Conservation (phyloP, 2,113 vertebrate species). For the Macrotis lagotis region DNA sequence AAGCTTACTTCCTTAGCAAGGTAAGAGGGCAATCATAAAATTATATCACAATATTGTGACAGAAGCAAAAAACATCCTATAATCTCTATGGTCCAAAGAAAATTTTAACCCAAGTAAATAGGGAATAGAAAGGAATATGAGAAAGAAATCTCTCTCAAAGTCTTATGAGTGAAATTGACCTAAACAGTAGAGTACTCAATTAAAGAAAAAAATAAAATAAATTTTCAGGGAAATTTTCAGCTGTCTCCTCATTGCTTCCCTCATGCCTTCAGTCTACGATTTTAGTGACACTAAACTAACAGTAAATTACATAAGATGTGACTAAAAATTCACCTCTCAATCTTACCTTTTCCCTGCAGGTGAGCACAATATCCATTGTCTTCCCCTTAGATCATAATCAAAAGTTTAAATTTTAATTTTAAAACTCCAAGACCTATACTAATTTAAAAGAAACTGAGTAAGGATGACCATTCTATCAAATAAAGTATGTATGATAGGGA, state of each 20-base stretch:
- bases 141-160: background rate
- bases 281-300: background rate
- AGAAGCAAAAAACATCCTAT: background rate
- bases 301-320: background rate
- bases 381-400: background rate
- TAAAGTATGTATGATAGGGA: background rate
- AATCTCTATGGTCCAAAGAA: background rate
- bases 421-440: background rate
- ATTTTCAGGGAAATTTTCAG: background rate
- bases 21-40: background rate
- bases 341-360: background rate
- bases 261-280: rapidly evolving
- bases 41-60: background rate
- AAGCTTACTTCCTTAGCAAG: background rate
- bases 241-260: background rate
- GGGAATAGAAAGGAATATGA: background rate
- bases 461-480: background rate
- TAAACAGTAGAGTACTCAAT: background rate
- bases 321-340: background rate
- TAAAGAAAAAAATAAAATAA: no score
- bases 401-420: constrained; percentile 8
- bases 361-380: background rate
- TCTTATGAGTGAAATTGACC: background rate
- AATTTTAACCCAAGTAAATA: background rate
- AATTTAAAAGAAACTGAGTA: constrained; percentile 23